Conservation (phyloP, 2,888 invertebrate species). For the Anorthoa munda region DNA sequence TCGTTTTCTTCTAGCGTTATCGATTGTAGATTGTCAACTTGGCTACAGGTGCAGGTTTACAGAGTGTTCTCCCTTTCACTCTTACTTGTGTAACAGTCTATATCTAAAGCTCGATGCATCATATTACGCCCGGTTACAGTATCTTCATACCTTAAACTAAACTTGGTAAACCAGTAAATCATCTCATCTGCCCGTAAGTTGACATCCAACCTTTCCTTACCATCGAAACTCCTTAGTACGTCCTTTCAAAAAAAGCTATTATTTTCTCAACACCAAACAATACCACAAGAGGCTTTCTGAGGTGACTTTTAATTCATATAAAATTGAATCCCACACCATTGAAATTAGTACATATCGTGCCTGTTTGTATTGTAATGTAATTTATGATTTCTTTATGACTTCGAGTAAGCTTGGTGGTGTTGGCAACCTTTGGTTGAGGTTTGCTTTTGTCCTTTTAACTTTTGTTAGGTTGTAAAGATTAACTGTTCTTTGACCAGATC, state of each 20-base stretch:
- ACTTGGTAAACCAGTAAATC: slow-evolving; percentile 15
- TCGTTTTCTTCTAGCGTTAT: no score
- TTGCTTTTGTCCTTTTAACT: not conserved
- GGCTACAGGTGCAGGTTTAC: no score
- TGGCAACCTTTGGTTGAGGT: slow-evolving; percentile 49
- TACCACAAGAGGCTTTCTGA: slow-evolving; percentile 64
- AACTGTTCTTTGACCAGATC: no score
- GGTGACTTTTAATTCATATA: slow-evolving; percentile 75
- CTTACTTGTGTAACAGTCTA: no score
- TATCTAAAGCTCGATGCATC: not conserved
- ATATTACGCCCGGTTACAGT: not conserved
- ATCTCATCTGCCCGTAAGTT: slow-evolving; percentile 15
- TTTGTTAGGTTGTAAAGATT: no score
- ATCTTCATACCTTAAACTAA: not conserved
- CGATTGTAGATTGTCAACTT: no score
- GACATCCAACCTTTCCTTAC: slow-evolving; percentile 30
- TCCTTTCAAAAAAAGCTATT: slow-evolving; percentile 58
- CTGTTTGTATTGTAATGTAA: slow-evolving; percentile 75
- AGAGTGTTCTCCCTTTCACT: no score
- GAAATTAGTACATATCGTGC: slow-evolving; percentile 78
- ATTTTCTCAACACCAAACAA: slow-evolving; percentile 72
- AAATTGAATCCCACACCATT: slow-evolving; percentile 79
- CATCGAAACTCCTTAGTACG: slow-evolving; percentile 25
- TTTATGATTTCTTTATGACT: slow-evolving; percentile 80
- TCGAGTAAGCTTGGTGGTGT: slow-evolving; percentile 50